Base-by-base conservation (phyloP, 2,797 vertebrate species). In the Coilia nasus region DNA sequence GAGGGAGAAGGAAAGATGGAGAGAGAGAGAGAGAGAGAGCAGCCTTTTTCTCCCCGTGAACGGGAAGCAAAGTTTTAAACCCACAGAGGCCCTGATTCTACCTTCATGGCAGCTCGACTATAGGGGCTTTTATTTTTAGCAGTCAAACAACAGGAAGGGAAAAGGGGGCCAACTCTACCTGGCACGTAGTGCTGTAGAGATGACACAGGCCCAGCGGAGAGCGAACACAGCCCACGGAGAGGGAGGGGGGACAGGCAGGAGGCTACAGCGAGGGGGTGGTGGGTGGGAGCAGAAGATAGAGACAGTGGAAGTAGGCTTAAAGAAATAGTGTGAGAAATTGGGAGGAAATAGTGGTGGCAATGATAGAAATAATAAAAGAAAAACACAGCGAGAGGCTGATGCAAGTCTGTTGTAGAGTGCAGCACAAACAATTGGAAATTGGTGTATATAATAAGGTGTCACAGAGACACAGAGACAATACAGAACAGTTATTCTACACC, bases 151-250 rank as follows among this genome's bases (percentile, higher is more conserved):
- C 94, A 94, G 94, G 95, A 96, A 94, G 91, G 50, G 89, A 92
- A 96, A 95, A 95, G 89, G 94, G 94, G 95, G 94, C 94, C 95
- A 96, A 92, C 90, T 94, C 94, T 94, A 95, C 94, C 95, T 95
- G 94, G 93, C 93, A 94, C 94, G 94, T 94, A 89, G 88, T 91
- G 91, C 91, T 92, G 89, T 90, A 91, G 93, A 94, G 93, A 94
- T 94, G 94, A 94, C 93, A 94, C 89, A 59, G 86, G 89, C 92
- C 92, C 93, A 94, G 93, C 90, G 90, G 91, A 93, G 91, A 91
- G 94, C 93, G 92, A 95, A 94, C 88, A 87, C 86, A 89, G 88
- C 89, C 85, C 6, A 84, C 86, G 86, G 89, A 90, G 41, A 88
- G 81, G 88, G 83, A 84, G 86, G n/a, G 56, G 67, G 28, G 67